Evolutionary conservation across 2,888 invertebrate genomes (phyloP), one percentile per base, ranked within the genome.

Genomic region (Zygaena filipendulae): DNA sequence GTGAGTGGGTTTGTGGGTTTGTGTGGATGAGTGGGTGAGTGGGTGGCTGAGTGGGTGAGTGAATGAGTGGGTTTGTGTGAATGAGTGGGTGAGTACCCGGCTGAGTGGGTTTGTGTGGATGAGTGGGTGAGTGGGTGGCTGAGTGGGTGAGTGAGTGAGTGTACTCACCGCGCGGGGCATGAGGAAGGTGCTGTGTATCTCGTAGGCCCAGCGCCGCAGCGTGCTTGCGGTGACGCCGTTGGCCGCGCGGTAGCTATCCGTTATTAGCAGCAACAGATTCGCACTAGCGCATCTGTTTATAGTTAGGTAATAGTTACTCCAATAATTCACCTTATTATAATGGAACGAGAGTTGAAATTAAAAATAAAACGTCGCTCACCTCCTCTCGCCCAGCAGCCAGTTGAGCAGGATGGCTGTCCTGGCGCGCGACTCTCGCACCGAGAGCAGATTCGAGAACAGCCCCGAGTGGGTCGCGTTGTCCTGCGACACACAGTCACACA

Each of bases 201-300:
- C 98, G 79, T 97, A 98, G 3, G 97, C 97, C 97, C 98, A 99
- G 62, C 96, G 93, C 30, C 94, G 87, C 86, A 97, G 91, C 55
- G 98, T 96, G 72, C 92, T 91, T 29, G 87, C 82, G 43, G 87
- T 88, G 32, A 48, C 74, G 29, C 51, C 59, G 21, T 38, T 36
- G 11, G 63, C 67, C 49, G 88, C 84, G 54, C 92, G 92, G 77
- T 92, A 97, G 29, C 91, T 82, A 60, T 95, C 94, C 37, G 97
- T 94, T 55, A 98, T 87, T 43, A 97, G 84, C 67, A 97, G 94
- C 75, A 99, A 91, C 40, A 84, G 60, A 23, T 59, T 58, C 0
- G 80, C 75, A 42, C 64, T 60, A 26, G 75, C 68, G 27, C 68
- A 69, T 31, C 84, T 84, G 54, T 38, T 52, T 28, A 54, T 21